Evolutionary conservation across 2,888 invertebrate genomes (phyloP).

Genomic region (Drosophila tanythrix): DNA sequence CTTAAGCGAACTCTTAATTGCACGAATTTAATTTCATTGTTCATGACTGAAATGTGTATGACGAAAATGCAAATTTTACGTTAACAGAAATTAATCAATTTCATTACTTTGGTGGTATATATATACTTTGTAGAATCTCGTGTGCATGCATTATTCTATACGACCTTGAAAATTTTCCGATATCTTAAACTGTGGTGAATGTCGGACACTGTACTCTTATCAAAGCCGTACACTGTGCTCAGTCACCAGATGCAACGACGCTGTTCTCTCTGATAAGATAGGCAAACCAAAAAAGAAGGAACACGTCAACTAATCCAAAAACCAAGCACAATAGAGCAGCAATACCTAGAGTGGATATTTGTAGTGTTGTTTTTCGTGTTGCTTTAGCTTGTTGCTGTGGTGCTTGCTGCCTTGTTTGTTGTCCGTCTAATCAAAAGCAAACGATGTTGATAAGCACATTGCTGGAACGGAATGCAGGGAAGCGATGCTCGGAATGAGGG

Average conservation of each 20-base stretch:
- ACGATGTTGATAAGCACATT: constrained; percentile 46
- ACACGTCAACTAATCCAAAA: constrained; percentile 54
- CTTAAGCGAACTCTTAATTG: constrained; percentile 9
- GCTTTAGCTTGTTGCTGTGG: constrained; percentile 5
- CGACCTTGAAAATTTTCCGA: constrained; percentile 18
- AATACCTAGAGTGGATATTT: constrained; percentile 23
- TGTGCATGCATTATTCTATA: background rate
- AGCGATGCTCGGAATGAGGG: constrained; percentile 19
- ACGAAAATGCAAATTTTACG: background rate
- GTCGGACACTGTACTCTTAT: constrained; percentile 19
- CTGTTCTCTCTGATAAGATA: constrained; percentile 60
- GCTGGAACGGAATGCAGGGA: constrained; percentile 8
- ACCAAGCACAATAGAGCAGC: constrained; percentile 35
- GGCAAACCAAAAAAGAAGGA: constrained; percentile 1
- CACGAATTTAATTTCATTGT: constrained; percentile 13
- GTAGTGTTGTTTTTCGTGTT: constrained; percentile 14
- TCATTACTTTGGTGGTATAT: background rate
- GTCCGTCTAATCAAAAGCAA: constrained; percentile 51
- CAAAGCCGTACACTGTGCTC: background rate
- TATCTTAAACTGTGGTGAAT: background rate
- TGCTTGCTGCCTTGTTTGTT: constrained; percentile 13
- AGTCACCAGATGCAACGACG: constrained; percentile 23
- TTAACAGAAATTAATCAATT: background rate
- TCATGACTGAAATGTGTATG: background rate
- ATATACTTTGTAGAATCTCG: background rate